Evolutionary conservation across 1,140 invertebrate species (phyloP).

Genomic region (Acromyrmex heyeri): DNA sequence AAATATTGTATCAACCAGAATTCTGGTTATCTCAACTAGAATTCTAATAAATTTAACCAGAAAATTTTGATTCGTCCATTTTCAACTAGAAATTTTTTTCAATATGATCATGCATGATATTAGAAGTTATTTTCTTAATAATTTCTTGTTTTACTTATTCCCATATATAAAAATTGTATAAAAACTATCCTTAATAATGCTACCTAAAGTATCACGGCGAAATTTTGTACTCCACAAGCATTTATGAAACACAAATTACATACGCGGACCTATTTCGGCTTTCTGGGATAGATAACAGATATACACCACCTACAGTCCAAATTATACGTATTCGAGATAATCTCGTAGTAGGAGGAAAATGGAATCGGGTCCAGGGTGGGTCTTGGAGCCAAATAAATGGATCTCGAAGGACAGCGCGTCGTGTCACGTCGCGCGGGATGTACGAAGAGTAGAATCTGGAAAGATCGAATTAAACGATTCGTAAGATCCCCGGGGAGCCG

Average conservation of each 20-base stretch:
- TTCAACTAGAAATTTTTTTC: no score
- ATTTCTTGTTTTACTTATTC: neutral
- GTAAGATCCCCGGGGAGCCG: constrained; percentile 35
- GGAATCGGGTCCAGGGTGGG: constrained; percentile 47
- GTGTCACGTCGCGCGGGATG: constrained; percentile 15
- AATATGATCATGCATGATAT: neutral
- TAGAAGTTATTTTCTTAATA: neutral
- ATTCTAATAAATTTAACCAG: no score
- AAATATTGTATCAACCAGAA: no score
- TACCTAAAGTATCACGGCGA: constrained; percentile 11
- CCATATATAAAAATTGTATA: neutral
- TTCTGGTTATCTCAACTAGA: no score
- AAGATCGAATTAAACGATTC: constrained; percentile 73
- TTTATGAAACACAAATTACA: constrained; percentile 38
- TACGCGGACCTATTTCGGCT: neutral
- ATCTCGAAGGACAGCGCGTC: constrained; percentile 59
- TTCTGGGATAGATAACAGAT: constrained; percentile 40
- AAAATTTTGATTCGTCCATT: no score
- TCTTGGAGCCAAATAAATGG: constrained; percentile 65
- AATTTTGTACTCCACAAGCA: neutral
- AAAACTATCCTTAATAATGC: neutral
- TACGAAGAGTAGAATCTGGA: constrained; percentile 17
- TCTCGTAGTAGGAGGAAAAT: constrained; percentile 56
- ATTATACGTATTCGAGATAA: constrained; percentile 59
- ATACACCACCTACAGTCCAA: neutral